These are phyloP conservation scores for Lasioglossum lativentre DNA, from an alignment of 2,888 invertebrate species.

Conservation along the genomic window DNA sequence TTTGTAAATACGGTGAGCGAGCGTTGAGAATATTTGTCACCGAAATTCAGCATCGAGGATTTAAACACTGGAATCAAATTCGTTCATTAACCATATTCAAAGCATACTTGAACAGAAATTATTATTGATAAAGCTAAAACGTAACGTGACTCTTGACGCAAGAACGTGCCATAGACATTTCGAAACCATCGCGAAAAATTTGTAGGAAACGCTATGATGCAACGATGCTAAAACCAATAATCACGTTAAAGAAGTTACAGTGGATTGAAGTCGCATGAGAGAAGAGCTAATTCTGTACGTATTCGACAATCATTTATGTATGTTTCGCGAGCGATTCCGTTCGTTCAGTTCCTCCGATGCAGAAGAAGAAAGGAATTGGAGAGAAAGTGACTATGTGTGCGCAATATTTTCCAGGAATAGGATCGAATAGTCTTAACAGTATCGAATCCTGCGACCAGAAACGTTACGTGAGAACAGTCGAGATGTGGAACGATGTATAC, in stretches of 20 bases:
- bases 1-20: constrained; percentile 20
- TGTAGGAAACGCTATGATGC: not conserved
- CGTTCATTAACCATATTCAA: not conserved
- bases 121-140: not conserved
- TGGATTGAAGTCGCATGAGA: not conserved
- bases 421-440: not conserved
- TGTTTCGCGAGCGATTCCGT: not conserved
- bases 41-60: not conserved
- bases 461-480: not conserved
- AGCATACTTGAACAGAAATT: not conserved
- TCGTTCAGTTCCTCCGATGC: not conserved
- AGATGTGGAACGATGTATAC: constrained; percentile 55
- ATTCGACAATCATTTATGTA: not conserved
- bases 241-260: not conserved
- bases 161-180: constrained; percentile 38
- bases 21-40: constrained; percentile 11
- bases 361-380: not conserved
- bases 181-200: not conserved
- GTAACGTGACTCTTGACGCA: constrained; percentile 8
- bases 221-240: not conserved
- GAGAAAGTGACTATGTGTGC: not conserved
- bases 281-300: not conserved
- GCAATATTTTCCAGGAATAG: not conserved
- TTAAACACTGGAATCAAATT: not conserved
- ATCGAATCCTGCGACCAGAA: not conserved